phyloP scores from a whole-genome alignment of 2,797 vertebrate genomes.

The Pitangus sulphuratus region DNA sequence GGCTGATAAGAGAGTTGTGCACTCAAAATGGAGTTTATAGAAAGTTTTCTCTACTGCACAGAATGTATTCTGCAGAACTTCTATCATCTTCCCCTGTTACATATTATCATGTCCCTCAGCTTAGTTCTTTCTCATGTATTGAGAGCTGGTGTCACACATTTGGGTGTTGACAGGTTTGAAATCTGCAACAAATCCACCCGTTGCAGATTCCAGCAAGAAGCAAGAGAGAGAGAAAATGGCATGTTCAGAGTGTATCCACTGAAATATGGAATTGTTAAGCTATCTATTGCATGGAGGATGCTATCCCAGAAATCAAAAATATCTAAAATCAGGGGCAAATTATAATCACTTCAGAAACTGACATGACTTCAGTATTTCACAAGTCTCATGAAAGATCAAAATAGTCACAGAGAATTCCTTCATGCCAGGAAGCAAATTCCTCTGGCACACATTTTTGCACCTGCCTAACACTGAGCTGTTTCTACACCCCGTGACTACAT shows the following conservation, averaged over 20 bases:
- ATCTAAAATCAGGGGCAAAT: not conserved
- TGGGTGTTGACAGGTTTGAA: conserved; percentile 52
- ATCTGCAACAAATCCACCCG: conserved; percentile 3
- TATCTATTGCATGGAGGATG: not conserved
- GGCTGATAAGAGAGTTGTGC: conserved; percentile 16
- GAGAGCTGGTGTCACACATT: conserved; percentile 52
- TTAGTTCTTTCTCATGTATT: conserved; percentile 40
- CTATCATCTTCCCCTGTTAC: not conserved
- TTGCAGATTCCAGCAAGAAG: not conserved
- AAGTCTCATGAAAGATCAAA: conserved; percentile 8
- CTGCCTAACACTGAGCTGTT: not conserved
- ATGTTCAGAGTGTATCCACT: not conserved
- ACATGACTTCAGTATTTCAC: not conserved
- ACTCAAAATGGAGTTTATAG: conserved; percentile 32
- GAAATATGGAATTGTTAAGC: not conserved
- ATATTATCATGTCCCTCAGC: not conserved
- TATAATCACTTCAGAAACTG: not conserved
- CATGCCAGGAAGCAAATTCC: not conserved
- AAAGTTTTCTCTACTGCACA: conserved; percentile 2
- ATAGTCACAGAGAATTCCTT: not conserved
- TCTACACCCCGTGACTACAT: not conserved
- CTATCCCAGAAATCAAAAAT: not conserved
- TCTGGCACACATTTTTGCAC: not conserved
- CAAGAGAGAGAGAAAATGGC: not conserved
- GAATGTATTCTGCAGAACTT: conserved; percentile 12